Base-by-base conservation (phyloP, 2,888 invertebrate genomes). In the Fissipunctia ypsillon region DNA sequence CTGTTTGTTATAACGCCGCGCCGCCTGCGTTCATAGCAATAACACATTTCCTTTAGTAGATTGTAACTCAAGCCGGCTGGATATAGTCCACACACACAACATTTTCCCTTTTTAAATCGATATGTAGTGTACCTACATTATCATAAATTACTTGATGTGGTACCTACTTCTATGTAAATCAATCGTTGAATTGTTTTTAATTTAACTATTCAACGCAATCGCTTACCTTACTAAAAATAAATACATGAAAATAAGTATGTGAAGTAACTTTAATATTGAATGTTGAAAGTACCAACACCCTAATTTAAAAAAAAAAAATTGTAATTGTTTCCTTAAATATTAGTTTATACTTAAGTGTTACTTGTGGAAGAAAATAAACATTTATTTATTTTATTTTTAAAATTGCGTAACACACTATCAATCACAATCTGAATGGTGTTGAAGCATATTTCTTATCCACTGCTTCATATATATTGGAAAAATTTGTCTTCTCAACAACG, bases 11-110 rank as follows among this genome's bases (percentile, higher is more conserved):
- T 35, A 43, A 9, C 25, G 7, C 25, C 41, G 31, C 25, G 7
- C 25, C 41, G 31, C 57, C 65, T n/a, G 28, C 56, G 48, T 28
- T 31, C 45, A 43, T 28, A 41, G 35, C n/a, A 66, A 74, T 60
- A 73, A 65, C 56, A 65, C 60, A 69, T 79, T 74, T 66, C 48
- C 54, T 75, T 67, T 57, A 50, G 28, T 67, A 48, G 19, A 71
- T 65, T 78, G 48, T 71, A 54, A 50, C 54, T 61, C 52, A 50
- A 72, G 35, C 73, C n/a, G 45, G n/a, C 28, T 65, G 54, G 31
- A 45, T 54, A 48, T 57, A 72, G 66, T 48, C 16, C 22, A 16
- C 25, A 35, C 31, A 48, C 19, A 50, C 22, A 50, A 67, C 64
- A 59, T 64, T 79, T 77, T 79, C 50, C 41, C 54, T 78, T 67